Conservation (phyloP, 2,888 invertebrate genomes). For the Brachyptera putata region DNA sequence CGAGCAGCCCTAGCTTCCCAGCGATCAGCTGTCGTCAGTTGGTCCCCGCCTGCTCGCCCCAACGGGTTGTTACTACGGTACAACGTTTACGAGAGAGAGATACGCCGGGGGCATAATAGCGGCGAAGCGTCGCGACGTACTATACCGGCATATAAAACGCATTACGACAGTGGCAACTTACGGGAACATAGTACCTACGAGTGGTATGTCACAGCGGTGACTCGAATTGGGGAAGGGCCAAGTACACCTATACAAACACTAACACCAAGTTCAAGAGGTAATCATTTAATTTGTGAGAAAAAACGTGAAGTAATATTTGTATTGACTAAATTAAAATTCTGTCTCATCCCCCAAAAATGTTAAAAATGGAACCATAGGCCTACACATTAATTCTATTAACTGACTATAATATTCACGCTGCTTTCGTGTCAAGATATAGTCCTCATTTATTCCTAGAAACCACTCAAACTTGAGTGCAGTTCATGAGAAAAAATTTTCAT, state of each 20-base stretch:
- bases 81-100: constrained; percentile 40
- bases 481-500: too few species aligned
- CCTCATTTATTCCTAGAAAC: too few species aligned
- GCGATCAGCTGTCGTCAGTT: constrained; percentile 39
- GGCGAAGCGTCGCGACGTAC: constrained; percentile 23
- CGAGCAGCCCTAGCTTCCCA: constrained; percentile 44
- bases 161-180: constrained; percentile 26
- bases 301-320: too few species aligned
- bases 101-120: constrained; percentile 23
- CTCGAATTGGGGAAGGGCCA: constrained; percentile 47
- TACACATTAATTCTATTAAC: too few species aligned
- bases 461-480: too few species aligned
- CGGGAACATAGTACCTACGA: constrained; percentile 32
- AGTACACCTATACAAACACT: constrained; percentile 42
- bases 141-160: constrained; percentile 20
- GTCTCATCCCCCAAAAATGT: too few species aligned
- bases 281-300: too few species aligned
- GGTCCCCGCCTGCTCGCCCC: constrained; percentile 44
- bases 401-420: too few species aligned
- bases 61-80: constrained; percentile 47
- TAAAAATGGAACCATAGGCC: too few species aligned
- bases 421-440: too few species aligned
- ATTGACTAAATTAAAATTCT: too few species aligned
- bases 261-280: constrained; percentile 40
- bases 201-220: constrained; percentile 48